Evolutionary conservation across 2,113 vertebrate species (phyloP).

Genomic region (Saimiri boliviensis): DNA sequence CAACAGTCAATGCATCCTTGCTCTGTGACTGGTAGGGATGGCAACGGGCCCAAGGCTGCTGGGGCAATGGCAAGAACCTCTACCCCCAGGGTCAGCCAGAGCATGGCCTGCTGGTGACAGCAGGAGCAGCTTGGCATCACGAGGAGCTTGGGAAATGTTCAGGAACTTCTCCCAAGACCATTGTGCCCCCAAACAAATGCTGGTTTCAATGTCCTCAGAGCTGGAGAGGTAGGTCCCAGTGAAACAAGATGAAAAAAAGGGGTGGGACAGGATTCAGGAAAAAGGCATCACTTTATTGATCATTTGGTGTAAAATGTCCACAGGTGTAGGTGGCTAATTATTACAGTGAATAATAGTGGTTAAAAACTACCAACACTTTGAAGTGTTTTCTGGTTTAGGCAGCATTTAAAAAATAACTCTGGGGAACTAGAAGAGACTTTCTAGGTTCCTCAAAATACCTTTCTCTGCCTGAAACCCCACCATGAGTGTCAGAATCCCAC

Average conservation of each 20-base stretch:
- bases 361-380: background rate
- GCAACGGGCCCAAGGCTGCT: background rate
- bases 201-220: background rate
- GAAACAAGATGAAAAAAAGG: too few relatives aligned
- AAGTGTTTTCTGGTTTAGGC: background rate
- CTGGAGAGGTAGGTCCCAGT: background rate
- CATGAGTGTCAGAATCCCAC: background rate
- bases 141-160: background rate
- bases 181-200: background rate
- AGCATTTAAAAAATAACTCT: background rate
- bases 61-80: background rate
- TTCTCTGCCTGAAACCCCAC: background rate
- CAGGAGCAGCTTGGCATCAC: background rate
- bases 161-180: background rate
- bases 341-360: background rate
- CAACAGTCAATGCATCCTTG: background rate
- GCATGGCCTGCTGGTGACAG: rapidly evolving
- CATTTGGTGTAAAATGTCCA: background rate
- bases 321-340: too few relatives aligned
- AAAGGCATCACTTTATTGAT: background rate
- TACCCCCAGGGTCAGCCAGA: too few relatives aligned
- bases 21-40: rapidly evolving
- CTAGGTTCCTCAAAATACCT: too few relatives aligned
- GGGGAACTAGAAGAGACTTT: background rate
- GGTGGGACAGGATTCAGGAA: background rate